Conservation (phyloP, 1,140 invertebrate genomes). For the Caenorhabditis inopinata region DNA sequence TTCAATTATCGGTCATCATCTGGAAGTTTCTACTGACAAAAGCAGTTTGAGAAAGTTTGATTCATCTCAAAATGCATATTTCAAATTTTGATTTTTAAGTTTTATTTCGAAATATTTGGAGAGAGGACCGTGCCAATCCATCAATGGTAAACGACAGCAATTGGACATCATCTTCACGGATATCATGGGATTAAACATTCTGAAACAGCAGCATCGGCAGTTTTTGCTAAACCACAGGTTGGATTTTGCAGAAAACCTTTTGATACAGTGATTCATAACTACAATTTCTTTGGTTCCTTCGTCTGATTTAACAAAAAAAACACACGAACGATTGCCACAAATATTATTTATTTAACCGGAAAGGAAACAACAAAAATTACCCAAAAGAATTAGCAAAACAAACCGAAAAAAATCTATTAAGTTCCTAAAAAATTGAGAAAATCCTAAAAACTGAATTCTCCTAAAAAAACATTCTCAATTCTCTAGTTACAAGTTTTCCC, state of each 20-base stretch:
- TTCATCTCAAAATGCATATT: neutral
- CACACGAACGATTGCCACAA: too few species aligned
- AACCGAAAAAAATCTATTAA: too few species aligned
- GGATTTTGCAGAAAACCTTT: neutral
- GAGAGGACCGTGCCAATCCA: slow-evolving; percentile 16
- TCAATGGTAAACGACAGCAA: neutral
- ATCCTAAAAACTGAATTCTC: too few species aligned
- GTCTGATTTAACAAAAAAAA: too few species aligned
- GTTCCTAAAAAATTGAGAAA: too few species aligned
- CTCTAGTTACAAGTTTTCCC: too few species aligned
- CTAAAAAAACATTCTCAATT: too few species aligned
- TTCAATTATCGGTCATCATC: slow-evolving; percentile 68
- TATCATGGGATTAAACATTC: slow-evolving; percentile 41
- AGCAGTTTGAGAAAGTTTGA: slow-evolving; percentile 65
- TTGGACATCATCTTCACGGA: slow-evolving; percentile 44
- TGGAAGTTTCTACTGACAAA: slow-evolving; percentile 67
- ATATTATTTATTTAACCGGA: too few species aligned
- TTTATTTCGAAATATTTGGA: neutral
- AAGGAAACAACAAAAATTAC: too few species aligned
- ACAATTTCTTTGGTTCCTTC: too few species aligned
- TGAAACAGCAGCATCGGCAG: neutral
- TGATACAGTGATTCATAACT: too few species aligned
- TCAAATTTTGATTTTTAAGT: slow-evolving; percentile 11
- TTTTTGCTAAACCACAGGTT: neutral
- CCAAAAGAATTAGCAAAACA: too few species aligned